phyloP scores from a whole-genome alignment of 2,888 invertebrate genomes.

The Perdita meconis region DNA sequence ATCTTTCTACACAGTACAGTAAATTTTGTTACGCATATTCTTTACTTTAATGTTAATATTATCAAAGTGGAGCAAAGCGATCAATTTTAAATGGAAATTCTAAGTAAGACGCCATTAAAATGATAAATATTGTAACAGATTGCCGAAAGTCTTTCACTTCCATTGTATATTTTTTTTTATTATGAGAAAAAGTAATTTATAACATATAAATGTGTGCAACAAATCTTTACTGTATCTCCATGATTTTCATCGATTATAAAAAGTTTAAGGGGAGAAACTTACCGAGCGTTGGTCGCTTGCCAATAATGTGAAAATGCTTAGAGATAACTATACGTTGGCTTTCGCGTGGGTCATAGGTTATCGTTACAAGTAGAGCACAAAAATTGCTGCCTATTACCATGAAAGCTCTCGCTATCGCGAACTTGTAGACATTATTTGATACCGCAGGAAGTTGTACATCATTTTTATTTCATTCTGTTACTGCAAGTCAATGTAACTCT shows the following conservation, averaged over 20 bases:
- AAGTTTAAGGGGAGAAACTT: constrained; percentile 17
- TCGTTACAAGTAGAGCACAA: constrained; percentile 25
- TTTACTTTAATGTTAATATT: too few relatives aligned
- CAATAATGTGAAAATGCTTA: constrained; percentile 24
- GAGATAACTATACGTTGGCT: constrained; percentile 52
- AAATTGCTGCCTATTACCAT: not conserved
- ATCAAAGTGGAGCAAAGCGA: too few relatives aligned
- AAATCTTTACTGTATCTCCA: too few relatives aligned
- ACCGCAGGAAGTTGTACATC: not conserved
- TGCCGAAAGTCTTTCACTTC: too few relatives aligned
- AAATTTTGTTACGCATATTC: too few relatives aligned
- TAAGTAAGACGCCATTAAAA: too few relatives aligned
- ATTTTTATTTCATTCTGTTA: not conserved
- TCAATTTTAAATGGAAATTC: too few relatives aligned
- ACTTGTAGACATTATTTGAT: not conserved
- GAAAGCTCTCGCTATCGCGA: not conserved
- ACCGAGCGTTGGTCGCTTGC: constrained; percentile 21
- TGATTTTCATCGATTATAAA: not conserved
- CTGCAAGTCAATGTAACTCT: not conserved
- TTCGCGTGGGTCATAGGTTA: constrained; percentile 44
- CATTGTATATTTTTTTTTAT: too few relatives aligned
- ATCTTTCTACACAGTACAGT: too few relatives aligned
- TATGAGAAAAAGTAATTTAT: too few relatives aligned
- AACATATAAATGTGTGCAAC: too few relatives aligned
- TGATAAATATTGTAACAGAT: too few relatives aligned